Conservation (phyloP, 2,888 invertebrate species). For the Leucophora obtusa region DNA sequence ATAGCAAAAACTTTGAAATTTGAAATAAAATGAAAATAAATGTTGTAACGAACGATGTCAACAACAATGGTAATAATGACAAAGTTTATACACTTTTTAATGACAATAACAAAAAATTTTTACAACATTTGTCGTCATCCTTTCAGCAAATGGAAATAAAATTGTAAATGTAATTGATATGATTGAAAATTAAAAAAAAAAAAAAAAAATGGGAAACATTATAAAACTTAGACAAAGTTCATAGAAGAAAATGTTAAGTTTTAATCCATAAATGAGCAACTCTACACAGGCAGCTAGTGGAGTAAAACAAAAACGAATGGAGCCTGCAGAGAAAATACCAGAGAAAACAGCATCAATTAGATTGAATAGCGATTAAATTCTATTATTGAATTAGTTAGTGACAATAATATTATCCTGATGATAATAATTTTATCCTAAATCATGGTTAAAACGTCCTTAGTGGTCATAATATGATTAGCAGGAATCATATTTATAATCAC, state of each 20-base stretch:
- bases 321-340: too few species aligned
- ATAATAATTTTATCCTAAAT: too few species aligned
- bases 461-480: too few species aligned
- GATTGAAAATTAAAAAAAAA: conserved; percentile 15
- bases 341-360: too few species aligned
- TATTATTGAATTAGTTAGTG: too few species aligned
- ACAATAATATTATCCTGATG: too few species aligned
- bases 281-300: neutral
- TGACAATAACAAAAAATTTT: conserved; percentile 25
- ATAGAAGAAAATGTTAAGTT: neutral
- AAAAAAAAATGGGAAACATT: neutral
- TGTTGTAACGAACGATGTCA: conserved; percentile 21
- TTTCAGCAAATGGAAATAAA: conserved; percentile 26
- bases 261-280: neutral
- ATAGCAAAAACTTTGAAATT: conserved; percentile 21
- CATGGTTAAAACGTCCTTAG: too few species aligned
- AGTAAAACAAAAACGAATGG: too few species aligned
- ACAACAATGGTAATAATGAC: conserved; percentile 37
- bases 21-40: conserved; percentile 33
- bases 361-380: too few species aligned
- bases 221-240: conserved; percentile 31
- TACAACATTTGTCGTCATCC: conserved; percentile 18
- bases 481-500: too few species aligned
- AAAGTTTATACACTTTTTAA: conserved; percentile 51
- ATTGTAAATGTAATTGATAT: conserved; percentile 32